phyloP scores from a whole-genome alignment of 2,888 invertebrate genomes.

The Pseudococcus viburni region DNA sequence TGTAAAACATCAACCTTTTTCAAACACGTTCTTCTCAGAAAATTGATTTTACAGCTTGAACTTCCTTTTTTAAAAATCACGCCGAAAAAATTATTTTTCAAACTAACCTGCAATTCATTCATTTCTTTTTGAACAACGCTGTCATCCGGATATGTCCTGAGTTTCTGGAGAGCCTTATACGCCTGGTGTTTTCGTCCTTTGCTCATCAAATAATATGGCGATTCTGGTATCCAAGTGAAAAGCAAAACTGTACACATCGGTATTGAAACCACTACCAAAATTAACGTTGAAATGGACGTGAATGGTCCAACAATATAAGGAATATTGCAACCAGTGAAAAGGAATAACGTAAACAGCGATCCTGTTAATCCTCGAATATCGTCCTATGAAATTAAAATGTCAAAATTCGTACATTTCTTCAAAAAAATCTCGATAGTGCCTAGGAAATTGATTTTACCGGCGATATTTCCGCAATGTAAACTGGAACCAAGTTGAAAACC shows the following conservation, averaged over 20 bases:
- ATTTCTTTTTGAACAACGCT: slow-evolving; percentile 68
- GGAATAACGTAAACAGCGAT: slow-evolving; percentile 84
- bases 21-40: too few relatives aligned
- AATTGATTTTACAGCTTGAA: too few relatives aligned
- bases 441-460: slow-evolving; percentile 72
- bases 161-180: slow-evolving; percentile 67
- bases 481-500: slow-evolving; percentile 82
- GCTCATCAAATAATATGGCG: slow-evolving; percentile 68
- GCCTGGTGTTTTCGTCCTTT: slow-evolving; percentile 67
- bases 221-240: slow-evolving; percentile 68
- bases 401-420: neutral
- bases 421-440: too few relatives aligned
- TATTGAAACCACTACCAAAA: slow-evolving; percentile 68
- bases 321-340: slow-evolving; percentile 79
- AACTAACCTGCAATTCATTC: slow-evolving; percentile 64
- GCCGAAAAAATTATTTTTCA: too few relatives aligned
- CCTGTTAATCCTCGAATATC: slow-evolving; percentile 86
- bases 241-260: slow-evolving; percentile 67
- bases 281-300: slow-evolving; percentile 76
- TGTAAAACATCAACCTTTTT: too few relatives aligned
- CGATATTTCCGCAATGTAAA: slow-evolving; percentile 90
- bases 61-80: too few relatives aligned
- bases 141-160: slow-evolving; percentile 67
- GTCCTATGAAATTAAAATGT: slow-evolving; percentile 72
- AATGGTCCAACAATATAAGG: slow-evolving; percentile 82